A percentile compares a stretch with the other conserved stretches of the same genome.
phyloP scores from a whole-genome alignment of 2,888 invertebrate species.

The Caenorhabditis sp. region DNA sequence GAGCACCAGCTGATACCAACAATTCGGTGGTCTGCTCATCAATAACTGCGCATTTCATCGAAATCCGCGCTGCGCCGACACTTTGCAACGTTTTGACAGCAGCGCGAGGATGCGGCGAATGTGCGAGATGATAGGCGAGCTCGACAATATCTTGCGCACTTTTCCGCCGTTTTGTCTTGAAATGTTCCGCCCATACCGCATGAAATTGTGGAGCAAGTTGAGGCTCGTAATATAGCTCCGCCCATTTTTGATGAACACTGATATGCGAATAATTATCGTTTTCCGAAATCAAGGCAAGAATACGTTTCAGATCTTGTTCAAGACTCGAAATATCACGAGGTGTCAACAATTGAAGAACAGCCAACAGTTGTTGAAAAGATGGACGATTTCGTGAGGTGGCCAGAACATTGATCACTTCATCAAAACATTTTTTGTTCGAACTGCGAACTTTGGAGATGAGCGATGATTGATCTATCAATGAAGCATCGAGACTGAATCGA shows the following conservation, averaged over 20 bases:
- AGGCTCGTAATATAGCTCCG: too few species aligned
- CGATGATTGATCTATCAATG: too few species aligned
- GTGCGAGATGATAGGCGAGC: slow-evolving; percentile 58
- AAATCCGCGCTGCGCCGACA: slow-evolving; percentile 45
- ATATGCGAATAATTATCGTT: too few species aligned
- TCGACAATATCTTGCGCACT: slow-evolving; percentile 54
- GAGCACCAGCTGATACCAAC: slow-evolving; percentile 49
- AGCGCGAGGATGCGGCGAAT: slow-evolving; percentile 48
- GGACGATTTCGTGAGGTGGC: slow-evolving; percentile 38
- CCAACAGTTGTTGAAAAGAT: slow-evolving; percentile 40
- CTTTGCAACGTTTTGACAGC: slow-evolving; percentile 43
- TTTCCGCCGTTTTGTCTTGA: slow-evolving; percentile 49
- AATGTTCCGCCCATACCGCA: slow-evolving; percentile 54
- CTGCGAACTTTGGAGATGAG: too few species aligned
- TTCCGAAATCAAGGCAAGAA: too few species aligned
- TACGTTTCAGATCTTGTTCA: slow-evolving; percentile 28
- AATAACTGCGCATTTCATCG: slow-evolving; percentile 49
- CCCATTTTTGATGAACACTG: too few species aligned
- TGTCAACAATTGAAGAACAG: slow-evolving; percentile 43
- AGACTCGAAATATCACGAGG: slow-evolving; percentile 26
- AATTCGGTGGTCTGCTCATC: slow-evolving; percentile 51
- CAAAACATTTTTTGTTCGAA: too few species aligned
- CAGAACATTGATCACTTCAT: slow-evolving; percentile 17
- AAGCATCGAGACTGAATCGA: slow-evolving; percentile 7
- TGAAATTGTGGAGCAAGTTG: too few species aligned